These are phyloP conservation scores for Mormoops blainvillei DNA, from an alignment of 2,113 vertebrate genomes.

Conservation along the genomic window DNA sequence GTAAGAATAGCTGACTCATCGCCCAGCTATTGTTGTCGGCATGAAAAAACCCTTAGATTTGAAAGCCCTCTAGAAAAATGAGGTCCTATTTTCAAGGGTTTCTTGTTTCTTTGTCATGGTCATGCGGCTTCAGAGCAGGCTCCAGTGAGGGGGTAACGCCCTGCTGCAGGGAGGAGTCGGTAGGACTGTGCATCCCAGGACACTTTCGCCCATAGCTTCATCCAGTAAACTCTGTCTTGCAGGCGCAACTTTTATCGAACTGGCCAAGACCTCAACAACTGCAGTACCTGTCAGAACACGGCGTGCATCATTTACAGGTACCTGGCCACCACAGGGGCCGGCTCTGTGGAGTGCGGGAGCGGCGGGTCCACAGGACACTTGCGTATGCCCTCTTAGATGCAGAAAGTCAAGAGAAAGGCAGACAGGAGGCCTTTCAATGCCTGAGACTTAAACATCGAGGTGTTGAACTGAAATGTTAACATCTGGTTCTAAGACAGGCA, in stretches of 20 bases:
- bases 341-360: background rate
- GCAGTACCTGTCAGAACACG: slow-evolving; percentile 96
- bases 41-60: background rate
- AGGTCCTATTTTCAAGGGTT: background rate
- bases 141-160: background rate
- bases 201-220: background rate
- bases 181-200: background rate
- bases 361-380: background rate
- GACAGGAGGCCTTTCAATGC: background rate
- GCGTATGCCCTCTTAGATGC: background rate
- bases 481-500: background rate
- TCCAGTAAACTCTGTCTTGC: slow-evolving; percentile 71
- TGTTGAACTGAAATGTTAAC: background rate
- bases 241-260: slow-evolving; percentile 97
- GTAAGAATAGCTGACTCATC: background rate
- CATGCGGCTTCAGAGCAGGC: background rate
- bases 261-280: slow-evolving; percentile 98
- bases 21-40: background rate
- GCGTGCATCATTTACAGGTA: slow-evolving; percentile 99
- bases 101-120: background rate
- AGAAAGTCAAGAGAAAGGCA: background rate
- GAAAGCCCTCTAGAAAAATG: background rate
- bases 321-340: background rate
- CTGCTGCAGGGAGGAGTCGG: background rate
- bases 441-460: background rate